These are phyloP conservation scores for Actenoides lindsayi DNA, from an alignment of 2,113 vertebrate genomes.

Conservation along the genomic window DNA sequence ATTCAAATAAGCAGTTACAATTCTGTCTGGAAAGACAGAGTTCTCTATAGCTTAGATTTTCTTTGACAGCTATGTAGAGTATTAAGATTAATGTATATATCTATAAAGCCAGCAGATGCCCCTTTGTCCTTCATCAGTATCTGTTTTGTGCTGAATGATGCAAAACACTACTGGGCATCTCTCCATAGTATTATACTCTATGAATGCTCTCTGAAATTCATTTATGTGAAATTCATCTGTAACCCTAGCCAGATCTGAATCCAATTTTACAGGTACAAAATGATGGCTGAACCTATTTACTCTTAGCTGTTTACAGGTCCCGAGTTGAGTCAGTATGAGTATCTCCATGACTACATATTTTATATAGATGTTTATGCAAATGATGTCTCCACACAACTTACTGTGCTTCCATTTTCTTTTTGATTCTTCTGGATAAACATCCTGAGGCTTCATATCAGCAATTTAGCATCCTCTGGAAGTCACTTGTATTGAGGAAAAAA, in stretches of 20 bases:
- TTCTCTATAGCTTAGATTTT: not conserved
- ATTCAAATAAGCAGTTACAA: conserved; percentile 9
- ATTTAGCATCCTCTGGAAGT: not conserved
- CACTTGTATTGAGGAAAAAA: not conserved
- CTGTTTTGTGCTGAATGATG: not conserved
- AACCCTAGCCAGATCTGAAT: not conserved
- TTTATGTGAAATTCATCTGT: not conserved
- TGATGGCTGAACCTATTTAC: not conserved
- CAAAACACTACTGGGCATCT: not conserved
- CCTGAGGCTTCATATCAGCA: not conserved
- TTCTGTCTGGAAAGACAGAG: not conserved
- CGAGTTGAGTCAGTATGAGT: not conserved
- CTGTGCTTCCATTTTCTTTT: not conserved
- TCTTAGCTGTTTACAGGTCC: not conserved
- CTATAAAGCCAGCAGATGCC: not conserved
- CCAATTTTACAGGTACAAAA: not conserved
- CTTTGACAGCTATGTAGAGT: conserved; percentile 10
- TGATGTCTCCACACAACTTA: not conserved
- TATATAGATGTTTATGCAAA: not conserved
- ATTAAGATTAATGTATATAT: conserved; percentile 54
- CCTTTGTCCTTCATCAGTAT: conserved; percentile 13
- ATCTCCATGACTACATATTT: not conserved
- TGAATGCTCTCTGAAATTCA: not conserved
- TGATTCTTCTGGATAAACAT: not conserved
- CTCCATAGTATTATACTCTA: not conserved